Evolutionary conservation across 2,797 vertebrate species (phyloP).

Genomic region (Chlorospingus flavigularis): DNA sequence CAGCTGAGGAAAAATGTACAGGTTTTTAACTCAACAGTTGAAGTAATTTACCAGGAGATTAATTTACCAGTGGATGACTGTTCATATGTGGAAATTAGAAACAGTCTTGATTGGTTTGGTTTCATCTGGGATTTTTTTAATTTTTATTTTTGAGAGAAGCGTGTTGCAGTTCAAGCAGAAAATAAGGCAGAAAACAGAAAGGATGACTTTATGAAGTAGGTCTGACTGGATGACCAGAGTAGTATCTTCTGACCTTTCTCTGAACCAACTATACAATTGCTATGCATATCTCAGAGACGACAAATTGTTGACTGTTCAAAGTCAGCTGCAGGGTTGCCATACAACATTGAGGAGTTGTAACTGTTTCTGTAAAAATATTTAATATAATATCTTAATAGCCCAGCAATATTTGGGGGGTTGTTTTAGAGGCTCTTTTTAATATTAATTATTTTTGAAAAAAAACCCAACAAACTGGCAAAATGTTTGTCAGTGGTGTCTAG

Average conservation of each 20-base stretch:
- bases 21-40: neutral
- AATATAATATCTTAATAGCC: neutral
- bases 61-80: neutral
- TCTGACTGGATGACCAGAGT: neutral
- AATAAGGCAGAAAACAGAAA: neutral
- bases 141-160: neutral
- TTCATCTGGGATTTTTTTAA: neutral
- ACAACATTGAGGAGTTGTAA: neutral
- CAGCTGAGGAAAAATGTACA: neutral
- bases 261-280: neutral
- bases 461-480: neutral
- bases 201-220: neutral
- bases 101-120: neutral
- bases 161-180: neutral
- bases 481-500: neutral
- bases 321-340: neutral
- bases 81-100: neutral
- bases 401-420: neutral
- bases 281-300: rapidly evolving
- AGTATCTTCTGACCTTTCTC: neutral
- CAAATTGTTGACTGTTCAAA: neutral
- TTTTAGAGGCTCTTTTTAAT: neutral
- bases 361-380: neutral
- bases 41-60: neutral
- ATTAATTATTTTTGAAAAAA: neutral